Conservation (phyloP, 1,140 invertebrate genomes). For the Paramacrobiotus metropolitanus region DNA sequence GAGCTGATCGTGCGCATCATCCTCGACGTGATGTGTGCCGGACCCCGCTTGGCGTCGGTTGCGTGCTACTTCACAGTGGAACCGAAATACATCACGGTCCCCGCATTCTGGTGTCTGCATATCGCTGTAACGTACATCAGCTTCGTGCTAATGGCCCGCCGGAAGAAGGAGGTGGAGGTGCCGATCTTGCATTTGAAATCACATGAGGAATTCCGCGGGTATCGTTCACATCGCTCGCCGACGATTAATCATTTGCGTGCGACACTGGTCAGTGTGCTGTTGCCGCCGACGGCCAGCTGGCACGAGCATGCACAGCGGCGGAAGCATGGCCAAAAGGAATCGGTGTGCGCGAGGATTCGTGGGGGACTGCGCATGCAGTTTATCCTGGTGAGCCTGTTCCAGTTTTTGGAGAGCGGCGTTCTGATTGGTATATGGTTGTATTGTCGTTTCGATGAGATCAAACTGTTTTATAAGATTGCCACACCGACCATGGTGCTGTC, state of each 20-base stretch:
- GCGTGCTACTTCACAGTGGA: not conserved
- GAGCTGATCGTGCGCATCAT: not conserved
- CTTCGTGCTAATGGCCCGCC: not conserved
- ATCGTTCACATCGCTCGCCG: not conserved
- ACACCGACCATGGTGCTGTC: not conserved
- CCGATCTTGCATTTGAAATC: not conserved
- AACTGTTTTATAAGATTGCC: not conserved
- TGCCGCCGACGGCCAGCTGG: not conserved
- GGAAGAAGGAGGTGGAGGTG: not conserved
- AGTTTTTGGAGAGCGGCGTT: not conserved
- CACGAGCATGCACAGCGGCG: not conserved
- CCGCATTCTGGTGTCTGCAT: not conserved
- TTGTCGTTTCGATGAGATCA: not conserved
- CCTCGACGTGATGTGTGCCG: not conserved
- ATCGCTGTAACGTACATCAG: not conserved
- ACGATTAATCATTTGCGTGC: not conserved
- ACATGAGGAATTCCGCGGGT: not conserved
- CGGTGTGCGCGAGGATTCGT: not conserved
- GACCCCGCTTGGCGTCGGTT: not conserved
- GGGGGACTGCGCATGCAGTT: not conserved
- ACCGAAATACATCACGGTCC: not conserved
- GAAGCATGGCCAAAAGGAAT: not conserved
- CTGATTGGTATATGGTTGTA: not conserved
- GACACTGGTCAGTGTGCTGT: not conserved
- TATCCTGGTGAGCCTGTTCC: not conserved